Base-by-base conservation (phyloP, 1,140 invertebrate genomes). In the Achroia grisella region DNA sequence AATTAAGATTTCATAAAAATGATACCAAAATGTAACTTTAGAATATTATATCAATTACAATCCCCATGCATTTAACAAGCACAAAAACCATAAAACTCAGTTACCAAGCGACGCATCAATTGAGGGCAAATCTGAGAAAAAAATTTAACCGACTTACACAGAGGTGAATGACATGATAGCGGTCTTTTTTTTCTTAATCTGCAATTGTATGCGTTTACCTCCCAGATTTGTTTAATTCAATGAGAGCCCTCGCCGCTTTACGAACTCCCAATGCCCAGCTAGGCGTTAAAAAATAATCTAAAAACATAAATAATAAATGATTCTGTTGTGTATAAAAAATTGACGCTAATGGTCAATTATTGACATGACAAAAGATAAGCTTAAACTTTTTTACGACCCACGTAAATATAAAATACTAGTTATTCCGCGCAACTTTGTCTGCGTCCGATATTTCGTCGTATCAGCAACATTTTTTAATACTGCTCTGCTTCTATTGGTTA, bases 91-190 rank as follows among this genome's bases (percentile, higher is more conserved):
- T 23, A 2, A 23, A 23, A 23, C 17, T 3, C 17, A 6, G 6
- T 23, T 2, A 6, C 17, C 17, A 23, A 23, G 17, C 6, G 17
- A 2, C 17, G 17, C 2, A 23, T 23, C 2, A 23, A 3, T 23
- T 23, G 6, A 23, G 17, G 17, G 17, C 17, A 6, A 23, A 3
- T 6, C 17, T 23, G 2, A 23, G 17, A 23, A 23, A 23, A 23
- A 23, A 23, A 3, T 23, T 54, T 44, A 66, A 65, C 56, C 61
- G 46, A 78, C 77, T 81, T 81, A 81, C 77, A 78, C 73, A n/a
- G 74, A 54, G 67, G 74, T 78, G 71, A 81, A 81, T 52, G 77
- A 74, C 77, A 81, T 81, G 52, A 48, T 66, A 55, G 52, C 55
- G 37, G 8, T 13, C 15, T n/a, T n/a, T n/a, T n/a, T n/a, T n/a